Evolutionary conservation across 1,140 invertebrate species (phyloP).

Genomic region (Trichonephila clavata): DNA sequence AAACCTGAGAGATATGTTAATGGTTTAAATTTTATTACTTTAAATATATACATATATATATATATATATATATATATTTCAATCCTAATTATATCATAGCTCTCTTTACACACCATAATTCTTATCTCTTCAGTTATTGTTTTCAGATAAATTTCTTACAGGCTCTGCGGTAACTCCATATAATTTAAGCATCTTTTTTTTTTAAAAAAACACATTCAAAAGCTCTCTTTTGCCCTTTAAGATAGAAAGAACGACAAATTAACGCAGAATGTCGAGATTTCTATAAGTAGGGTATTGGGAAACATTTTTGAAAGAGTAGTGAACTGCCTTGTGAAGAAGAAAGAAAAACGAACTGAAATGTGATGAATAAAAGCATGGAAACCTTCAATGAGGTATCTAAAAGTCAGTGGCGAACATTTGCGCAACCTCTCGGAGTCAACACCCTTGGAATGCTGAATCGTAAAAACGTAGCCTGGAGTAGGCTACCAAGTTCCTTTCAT

Average conservation of each 20-base stretch:
- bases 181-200: too few relatives aligned
- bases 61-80: too few relatives aligned
- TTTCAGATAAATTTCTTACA: too few relatives aligned
- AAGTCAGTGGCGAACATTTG: not conserved
- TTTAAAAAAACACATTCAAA: too few relatives aligned
- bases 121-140: too few relatives aligned
- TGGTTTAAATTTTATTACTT: too few relatives aligned
- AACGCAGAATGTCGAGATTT: not conserved
- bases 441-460: constrained; percentile 21
- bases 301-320: not conserved
- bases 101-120: too few relatives aligned
- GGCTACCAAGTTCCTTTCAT: not conserved
- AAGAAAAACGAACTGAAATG: not conserved
- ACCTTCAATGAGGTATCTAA: not conserved
- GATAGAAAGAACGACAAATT: not conserved
- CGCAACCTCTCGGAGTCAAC: constrained; percentile 13
- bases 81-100: too few relatives aligned
- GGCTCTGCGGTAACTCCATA: too few relatives aligned
- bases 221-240: not conserved
- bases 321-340: not conserved
- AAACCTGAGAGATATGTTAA: too few relatives aligned
- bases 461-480: constrained; percentile 11
- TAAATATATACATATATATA: too few relatives aligned
- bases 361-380: not conserved
- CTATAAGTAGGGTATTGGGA: not conserved